Evolutionary conservation across 2,888 invertebrate genomes (phyloP), one percentile per base, ranked within the genome.

Genomic region (Plebejus melissa): DNA sequence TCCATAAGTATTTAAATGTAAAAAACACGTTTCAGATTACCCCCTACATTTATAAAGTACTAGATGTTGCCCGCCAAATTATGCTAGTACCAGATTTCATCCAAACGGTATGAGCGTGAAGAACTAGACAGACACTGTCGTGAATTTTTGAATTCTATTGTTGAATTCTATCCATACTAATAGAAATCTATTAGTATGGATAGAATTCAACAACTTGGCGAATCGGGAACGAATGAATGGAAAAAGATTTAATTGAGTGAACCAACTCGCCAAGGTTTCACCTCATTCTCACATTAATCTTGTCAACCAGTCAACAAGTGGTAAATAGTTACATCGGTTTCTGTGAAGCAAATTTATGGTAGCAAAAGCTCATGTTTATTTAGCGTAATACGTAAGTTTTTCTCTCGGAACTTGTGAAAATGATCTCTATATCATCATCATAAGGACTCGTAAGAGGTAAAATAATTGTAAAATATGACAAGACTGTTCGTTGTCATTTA

Each of bases 161-260:
- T 22, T 22, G 22, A 22, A 22, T 22, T 22, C 22, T 22, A 22
- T 22, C 22, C 22, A 22, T 22, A 22, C 22, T 22, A 22, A 22
- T 22, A 22, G 22, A 22, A 22, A 22, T 22, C 22, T 22, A 22
- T 22, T 22, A 22, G 22, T 22, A 22, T 22, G 22, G 22, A 22
- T 22, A 22, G 22, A 22, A 22, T 22, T 22, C 22, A 22, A 22
- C 82, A 83, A 87, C 90, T 88, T 90, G 88, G 89, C 88, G 86
- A 82, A 88, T 88, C 82, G 82, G 83, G 83, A 87, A 87, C 84
- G 83, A 82, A 28, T 11, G 83, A 81, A 82, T 87, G 87, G 87
- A 90, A 84, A 83, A 87, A 81, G 79, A 80, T 82, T 86, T 90
- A 89, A 90, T 90, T 90, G 90, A 86, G 85, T 83, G 87, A 86